A percentile compares a stretch with the other conserved stretches of the same genome.
These are phyloP conservation scores for Bombus huntii DNA, from an alignment of 1,140 invertebrate genomes.

Conservation along the genomic window DNA sequence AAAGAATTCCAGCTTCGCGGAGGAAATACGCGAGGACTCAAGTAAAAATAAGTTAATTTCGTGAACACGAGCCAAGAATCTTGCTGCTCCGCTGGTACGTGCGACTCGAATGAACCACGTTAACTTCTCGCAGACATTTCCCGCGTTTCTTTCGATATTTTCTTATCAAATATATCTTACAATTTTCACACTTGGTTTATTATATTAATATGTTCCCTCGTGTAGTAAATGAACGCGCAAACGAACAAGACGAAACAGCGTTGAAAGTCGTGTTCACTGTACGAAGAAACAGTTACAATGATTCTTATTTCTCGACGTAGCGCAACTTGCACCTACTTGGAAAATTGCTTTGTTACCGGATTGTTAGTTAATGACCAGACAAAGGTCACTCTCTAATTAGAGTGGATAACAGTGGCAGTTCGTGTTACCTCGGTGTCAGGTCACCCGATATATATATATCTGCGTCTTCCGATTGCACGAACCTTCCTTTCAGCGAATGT, in stretches of 20 bases:
- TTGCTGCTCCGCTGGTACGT: accelerated
- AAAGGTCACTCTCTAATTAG: conserved; percentile 8
- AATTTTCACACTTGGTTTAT: not conserved
- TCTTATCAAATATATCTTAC: not conserved
- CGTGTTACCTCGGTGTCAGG: not conserved
- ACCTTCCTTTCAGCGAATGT: not conserved
- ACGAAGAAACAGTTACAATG: not conserved
- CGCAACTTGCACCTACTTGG: not conserved
- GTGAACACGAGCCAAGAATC: not conserved
- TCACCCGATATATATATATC: not conserved
- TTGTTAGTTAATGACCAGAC: not conserved
- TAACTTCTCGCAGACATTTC: not conserved
- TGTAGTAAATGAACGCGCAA: not conserved
- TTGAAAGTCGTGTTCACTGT: no score
- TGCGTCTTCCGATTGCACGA: not conserved
- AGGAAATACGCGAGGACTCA: not conserved
- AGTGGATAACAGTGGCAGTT: not conserved
- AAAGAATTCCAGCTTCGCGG: not conserved
- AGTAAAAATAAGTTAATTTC: conserved; percentile 20
- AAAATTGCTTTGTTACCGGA: not conserved
- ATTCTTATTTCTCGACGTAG: not conserved
- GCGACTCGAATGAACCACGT: not conserved
- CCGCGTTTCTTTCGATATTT: no score
- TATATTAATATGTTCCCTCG: no score
- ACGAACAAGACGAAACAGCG: not conserved